These are phyloP conservation scores for Drosophila biarmipes DNA, from an alignment of 1,140 invertebrate genomes.

Conservation along the genomic window DNA sequence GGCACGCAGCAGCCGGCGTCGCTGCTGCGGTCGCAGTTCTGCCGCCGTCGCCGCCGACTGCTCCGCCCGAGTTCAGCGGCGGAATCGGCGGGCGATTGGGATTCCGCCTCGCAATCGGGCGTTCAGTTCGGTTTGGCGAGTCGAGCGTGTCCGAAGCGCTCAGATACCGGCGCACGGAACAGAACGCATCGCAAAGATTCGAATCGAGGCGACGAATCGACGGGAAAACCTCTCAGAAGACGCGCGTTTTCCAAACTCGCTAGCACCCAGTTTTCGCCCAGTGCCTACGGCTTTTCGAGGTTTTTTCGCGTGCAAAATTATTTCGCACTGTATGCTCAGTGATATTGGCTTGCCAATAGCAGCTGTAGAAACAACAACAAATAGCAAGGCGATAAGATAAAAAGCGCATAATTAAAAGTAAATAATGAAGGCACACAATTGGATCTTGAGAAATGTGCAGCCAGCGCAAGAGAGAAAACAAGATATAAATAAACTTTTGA, in stretches of 20 bases:
- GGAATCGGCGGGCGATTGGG: conserved; percentile 9
- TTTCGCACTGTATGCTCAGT: conserved; percentile 14
- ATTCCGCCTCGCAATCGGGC: conserved; percentile 30
- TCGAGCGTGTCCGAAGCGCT: conserved; percentile 57
- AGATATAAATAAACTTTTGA: conserved; percentile 27
- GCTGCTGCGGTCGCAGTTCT: conserved; percentile 16
- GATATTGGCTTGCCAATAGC: conserved; percentile 31
- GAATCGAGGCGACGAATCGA: too few relatives aligned
- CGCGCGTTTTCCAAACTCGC: conserved; percentile 33
- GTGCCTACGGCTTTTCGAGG: conserved; percentile 30
- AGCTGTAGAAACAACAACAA: conserved; percentile 22
- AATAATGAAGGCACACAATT: conserved; percentile 15
- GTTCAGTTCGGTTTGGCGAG: conserved; percentile 73
- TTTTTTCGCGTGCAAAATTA: conserved; percentile 29
- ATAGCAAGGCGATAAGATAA: conserved; percentile 55
- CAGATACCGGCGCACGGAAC: conserved; percentile 45
- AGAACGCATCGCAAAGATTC: conserved; percentile 10
- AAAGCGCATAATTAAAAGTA: conserved; percentile 57
- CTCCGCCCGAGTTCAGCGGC: conserved; percentile 12
- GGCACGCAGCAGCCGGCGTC: conserved; percentile 1
- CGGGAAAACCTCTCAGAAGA: conserved; percentile 10
- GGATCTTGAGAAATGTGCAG: conserved; percentile 45
- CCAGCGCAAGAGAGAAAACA: neutral
- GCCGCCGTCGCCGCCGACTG: neutral
- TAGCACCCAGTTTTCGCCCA: conserved; percentile 14